A percentile compares a stretch with the other conserved stretches of the same genome.
phyloP scores from a whole-genome alignment of 2,113 vertebrate species.

The Poeciliopsis retropinna region DNA sequence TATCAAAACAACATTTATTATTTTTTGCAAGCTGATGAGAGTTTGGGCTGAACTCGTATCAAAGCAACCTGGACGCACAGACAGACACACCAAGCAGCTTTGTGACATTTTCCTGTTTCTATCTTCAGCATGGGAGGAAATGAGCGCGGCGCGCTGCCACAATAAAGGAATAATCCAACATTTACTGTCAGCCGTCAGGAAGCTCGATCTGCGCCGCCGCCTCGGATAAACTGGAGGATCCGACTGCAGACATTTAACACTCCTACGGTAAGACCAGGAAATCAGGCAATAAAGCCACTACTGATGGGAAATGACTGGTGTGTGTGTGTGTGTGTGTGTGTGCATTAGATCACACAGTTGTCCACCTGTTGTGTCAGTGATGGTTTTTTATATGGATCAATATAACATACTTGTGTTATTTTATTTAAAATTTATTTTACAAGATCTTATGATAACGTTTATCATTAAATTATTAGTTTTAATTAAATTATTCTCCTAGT shows the following conservation, averaged over 20 bases:
- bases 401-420: background rate
- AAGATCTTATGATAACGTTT: background rate
- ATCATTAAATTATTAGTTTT: background rate
- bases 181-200: background rate
- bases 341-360: background rate
- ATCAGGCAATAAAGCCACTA: background rate
- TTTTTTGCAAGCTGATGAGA: conserved; percentile 41
- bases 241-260: conserved; percentile 28
- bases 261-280: conserved; percentile 56
- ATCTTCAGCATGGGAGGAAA: conserved; percentile 33
- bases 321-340: too few species aligned
- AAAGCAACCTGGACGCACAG: conserved; percentile 36
- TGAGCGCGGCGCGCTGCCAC: background rate
- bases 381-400: background rate
- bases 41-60: conserved; percentile 54
- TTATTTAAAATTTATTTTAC: background rate
- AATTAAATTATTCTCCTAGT: background rate
- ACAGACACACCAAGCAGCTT: background rate
- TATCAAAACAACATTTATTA: background rate
- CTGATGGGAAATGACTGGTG: background rate
- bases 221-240: conserved; percentile 58
- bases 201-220: conserved; percentile 42
- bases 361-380: conserved; percentile 39
- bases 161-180: conserved; percentile 27
- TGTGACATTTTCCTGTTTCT: background rate